A percentile compares a stretch with the other conserved stretches of the same genome.
These are phyloP conservation scores for Chaetodon auriga DNA, from an alignment of 2,113 vertebrate species.

Conservation along the genomic window DNA sequence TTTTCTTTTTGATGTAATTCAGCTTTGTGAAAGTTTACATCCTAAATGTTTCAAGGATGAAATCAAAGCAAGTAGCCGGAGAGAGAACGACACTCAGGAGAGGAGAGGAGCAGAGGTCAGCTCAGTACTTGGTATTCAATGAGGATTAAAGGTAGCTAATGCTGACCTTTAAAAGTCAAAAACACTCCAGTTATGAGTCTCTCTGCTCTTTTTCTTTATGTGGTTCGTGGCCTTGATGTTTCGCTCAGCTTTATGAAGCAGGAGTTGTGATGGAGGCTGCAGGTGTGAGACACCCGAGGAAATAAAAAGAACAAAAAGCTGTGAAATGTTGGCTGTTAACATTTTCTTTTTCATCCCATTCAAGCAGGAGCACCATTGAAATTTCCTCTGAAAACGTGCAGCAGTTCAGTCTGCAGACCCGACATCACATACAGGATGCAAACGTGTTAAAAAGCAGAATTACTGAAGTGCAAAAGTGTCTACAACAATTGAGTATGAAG, in stretches of 20 bases:
- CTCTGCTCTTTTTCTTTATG: constrained; percentile 29
- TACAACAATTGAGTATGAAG: neutral
- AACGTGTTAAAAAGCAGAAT: neutral
- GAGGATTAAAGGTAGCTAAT: constrained; percentile 54
- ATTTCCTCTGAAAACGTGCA: neutral
- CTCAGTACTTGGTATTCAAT: constrained; percentile 46
- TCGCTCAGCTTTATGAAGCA: constrained; percentile 21
- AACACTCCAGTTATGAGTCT: constrained; percentile 45
- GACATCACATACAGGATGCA: neutral
- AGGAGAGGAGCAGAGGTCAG: neutral
- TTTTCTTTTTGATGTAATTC: neutral
- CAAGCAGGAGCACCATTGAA: neutral
- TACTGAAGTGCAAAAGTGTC: neutral
- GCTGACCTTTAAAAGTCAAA: constrained; percentile 71
- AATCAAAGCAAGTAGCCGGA: neutral
- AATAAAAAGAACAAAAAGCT: neutral
- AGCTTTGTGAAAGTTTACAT: constrained; percentile 16
- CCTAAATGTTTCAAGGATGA: neutral
- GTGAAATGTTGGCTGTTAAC: neutral
- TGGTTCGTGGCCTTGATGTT: neutral
- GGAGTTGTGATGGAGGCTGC: neutral
- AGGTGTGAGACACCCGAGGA: constrained; percentile 23
- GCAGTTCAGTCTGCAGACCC: neutral
- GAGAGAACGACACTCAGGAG: neutral
- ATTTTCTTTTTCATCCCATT: constrained; percentile 14